A percentile compares a stretch with the other conserved stretches of the same genome.
Evolutionary conservation across 2,113 vertebrate species (phyloP).

Genomic region (Microcebus griseorufus): DNA sequence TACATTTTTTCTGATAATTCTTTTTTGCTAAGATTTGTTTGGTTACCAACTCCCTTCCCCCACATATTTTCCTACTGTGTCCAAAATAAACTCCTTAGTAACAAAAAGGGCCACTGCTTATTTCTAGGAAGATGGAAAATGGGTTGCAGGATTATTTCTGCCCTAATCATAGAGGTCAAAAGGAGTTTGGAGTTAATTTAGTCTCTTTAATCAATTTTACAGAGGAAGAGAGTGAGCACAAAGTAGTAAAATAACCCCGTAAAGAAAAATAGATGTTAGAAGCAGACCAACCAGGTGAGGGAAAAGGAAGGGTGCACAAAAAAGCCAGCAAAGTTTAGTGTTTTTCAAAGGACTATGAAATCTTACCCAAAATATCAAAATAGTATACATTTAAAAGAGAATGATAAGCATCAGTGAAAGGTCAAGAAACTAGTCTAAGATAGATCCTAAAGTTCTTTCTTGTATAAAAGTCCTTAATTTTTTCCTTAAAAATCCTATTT

Average conservation of each 20-base stretch:
- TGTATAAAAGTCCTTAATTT: neutral
- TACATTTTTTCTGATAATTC: neutral
- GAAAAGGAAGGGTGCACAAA: neutral
- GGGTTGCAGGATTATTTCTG: neutral
- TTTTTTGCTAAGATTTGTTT: neutral
- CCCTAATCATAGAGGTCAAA: neutral
- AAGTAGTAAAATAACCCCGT: neutral
- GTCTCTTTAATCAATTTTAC: neutral
- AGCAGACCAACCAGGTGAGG: neutral
- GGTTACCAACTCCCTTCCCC: neutral
- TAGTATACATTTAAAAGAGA: neutral
- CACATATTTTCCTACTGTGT: neutral
- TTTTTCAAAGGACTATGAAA: slow-evolving; percentile 5
- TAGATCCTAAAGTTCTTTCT: neutral
- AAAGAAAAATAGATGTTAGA: neutral
- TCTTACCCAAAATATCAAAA: neutral
- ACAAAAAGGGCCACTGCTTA: neutral
- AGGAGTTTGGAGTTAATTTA: neutral
- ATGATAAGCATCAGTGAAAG: neutral
- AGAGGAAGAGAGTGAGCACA: neutral
- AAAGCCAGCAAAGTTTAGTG: neutral
- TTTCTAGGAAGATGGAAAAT: neutral
- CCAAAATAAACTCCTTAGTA: neutral
- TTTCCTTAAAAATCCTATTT: neutral
- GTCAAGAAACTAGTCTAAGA: neutral